Percentiles rank a stretch among this genome's conserved stretches.
Conservation (phyloP, 2,888 invertebrate genomes). For the Aspidapion aeneum region DNA sequence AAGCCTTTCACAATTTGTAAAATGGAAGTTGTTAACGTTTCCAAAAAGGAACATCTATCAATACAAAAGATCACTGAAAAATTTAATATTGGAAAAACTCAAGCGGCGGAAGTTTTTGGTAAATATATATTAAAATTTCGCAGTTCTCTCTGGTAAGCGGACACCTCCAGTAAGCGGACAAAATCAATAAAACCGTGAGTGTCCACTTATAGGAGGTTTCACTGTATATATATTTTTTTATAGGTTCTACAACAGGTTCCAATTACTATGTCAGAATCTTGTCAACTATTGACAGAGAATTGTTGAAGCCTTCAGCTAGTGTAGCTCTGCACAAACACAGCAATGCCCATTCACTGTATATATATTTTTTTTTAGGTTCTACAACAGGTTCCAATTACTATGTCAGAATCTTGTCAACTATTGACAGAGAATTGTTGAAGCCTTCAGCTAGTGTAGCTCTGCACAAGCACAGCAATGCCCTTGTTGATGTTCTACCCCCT, state of each 20-base stretch:
- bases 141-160: too few relatives aligned
- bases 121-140: too few relatives aligned
- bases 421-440: constrained; percentile 94
- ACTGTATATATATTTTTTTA: constrained; percentile 86
- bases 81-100: too few relatives aligned
- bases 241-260: constrained; percentile 98
- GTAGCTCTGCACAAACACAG: constrained; percentile 99
- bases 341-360: constrained; percentile 60
- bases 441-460: constrained; percentile 98
- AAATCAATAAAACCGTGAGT: too few relatives aligned
- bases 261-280: constrained; percentile 99
- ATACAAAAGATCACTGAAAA: too few relatives aligned
- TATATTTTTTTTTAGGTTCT: constrained; percentile 89
- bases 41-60: too few relatives aligned
- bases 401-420: constrained; percentile 96
- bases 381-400: constrained; percentile 99
- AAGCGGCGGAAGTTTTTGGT: too few relatives aligned
- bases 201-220: too few relatives aligned
- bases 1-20: too few relatives aligned
- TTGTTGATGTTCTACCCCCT: constrained; percentile 97
- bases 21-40: too few relatives aligned
- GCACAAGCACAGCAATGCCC: constrained; percentile 99
- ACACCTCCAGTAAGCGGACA: too few relatives aligned
- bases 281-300: constrained; percentile 96
- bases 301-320: constrained; percentile 96